These are phyloP conservation scores for Hapalemur alaotrensis DNA, from an alignment of 2,797 vertebrate genomes.

Conservation along the genomic window DNA sequence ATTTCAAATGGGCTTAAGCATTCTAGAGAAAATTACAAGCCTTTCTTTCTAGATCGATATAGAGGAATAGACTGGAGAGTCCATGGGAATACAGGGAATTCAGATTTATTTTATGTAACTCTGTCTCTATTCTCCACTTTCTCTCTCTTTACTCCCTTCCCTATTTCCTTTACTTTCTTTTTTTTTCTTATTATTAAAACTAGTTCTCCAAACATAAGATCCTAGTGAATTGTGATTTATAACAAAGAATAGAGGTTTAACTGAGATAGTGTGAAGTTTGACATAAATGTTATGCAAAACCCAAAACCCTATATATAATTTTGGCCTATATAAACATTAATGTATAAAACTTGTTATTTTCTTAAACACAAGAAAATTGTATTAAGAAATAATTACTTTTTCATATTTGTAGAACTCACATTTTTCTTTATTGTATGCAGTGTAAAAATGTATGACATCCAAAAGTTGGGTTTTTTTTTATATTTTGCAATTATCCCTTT, in stretches of 20 bases:
- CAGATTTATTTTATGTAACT: not conserved
- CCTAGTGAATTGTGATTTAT: not conserved
- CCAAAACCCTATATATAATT: not conserved
- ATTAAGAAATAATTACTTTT: not conserved
- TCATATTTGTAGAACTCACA: not conserved
- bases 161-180: not conserved
- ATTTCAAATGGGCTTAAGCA: not conserved
- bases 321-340: not conserved
- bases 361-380: not conserved
- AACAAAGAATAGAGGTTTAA: not conserved
- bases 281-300: not conserved
- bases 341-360: not conserved
- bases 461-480: not conserved
- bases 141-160: not conserved
- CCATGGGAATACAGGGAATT: not conserved
- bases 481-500: not conserved
- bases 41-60: not conserved
- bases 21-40: not conserved
- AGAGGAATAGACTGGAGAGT: not conserved
- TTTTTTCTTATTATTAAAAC: not conserved
- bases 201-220: not conserved
- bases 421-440: not conserved
- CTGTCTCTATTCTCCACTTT: not conserved
- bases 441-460: not conserved
- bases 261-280: not conserved